phyloP scores from a whole-genome alignment of 2,113 vertebrate genomes.

The Melanostigma gelatinosum region DNA sequence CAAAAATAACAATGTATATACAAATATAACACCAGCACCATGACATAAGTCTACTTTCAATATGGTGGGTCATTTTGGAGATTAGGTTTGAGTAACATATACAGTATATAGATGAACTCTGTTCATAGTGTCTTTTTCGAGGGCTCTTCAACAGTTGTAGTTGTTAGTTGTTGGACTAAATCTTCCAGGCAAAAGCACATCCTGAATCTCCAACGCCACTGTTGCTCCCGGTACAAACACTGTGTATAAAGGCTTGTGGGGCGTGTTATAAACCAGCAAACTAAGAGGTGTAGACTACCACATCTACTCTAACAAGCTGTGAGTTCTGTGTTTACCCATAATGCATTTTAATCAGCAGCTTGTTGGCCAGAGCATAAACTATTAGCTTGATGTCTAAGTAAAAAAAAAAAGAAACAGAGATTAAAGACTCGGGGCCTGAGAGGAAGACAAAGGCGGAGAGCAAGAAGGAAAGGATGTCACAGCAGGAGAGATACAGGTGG shows the following conservation, averaged over 20 bases:
- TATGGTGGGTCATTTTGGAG: not conserved
- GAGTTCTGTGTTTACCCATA: conserved; percentile 41
- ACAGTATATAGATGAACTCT: not conserved
- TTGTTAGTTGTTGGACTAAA: conserved; percentile 8
- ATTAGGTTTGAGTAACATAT: not conserved
- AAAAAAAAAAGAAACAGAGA: conserved; percentile 41
- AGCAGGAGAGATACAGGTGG: conserved; percentile 64
- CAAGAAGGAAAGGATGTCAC: conserved; percentile 58
- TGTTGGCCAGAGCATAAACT: conserved; percentile 29
- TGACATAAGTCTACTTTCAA: not conserved
- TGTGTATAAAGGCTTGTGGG: conserved; percentile 5
- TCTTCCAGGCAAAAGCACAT: not conserved
- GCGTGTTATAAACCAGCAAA: conserved; percentile 20
- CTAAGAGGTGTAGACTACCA: conserved; percentile 18
- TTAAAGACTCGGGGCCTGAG: conserved; percentile 42
- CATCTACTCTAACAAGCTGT: conserved; percentile 36
- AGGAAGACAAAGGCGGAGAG: conserved; percentile 48
- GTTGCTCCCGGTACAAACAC: not conserved
- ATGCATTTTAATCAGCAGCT: conserved; percentile 60
- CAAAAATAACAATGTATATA: not conserved
- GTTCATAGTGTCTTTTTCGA: conserved; percentile 21
- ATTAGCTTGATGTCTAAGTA: conserved; percentile 41
- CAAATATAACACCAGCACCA: not conserved
- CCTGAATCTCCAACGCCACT: conserved; percentile 23
- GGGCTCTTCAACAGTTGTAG: conserved; percentile 17